Evolutionary conservation across 2,888 invertebrate species (phyloP), one percentile per base, ranked within the genome.

Genomic region (Diarsia mendica): DNA sequence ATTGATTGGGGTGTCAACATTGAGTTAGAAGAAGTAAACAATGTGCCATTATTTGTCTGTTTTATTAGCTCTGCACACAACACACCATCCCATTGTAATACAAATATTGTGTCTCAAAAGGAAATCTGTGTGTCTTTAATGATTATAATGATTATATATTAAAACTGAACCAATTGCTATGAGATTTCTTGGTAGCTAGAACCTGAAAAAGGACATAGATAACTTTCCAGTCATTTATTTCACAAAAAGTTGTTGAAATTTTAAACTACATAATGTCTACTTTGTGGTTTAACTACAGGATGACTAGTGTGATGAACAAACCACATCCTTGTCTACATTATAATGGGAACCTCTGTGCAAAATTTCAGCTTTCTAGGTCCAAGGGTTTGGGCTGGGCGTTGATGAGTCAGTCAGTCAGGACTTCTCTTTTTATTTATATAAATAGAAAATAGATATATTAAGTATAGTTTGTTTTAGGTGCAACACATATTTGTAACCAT

Each of bases 11-110:
- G 10, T 76, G 60, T 39, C 69, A 51, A n/a, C 3, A 49, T 75
- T 75, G n/a, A 44, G 20, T n/a, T 44, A 53, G 11, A 23, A 49
- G 10, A 48, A 39, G n/a, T 55, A 48, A 76, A 76, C 46, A 77
- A 33, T 46, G 5, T 23, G 1, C 9, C 20, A 60, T 51, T 15
- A 67, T 3, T 49, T 49, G 39, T 13, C n/a, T 23, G 18, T 75
- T 75, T 28, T 66, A 58, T 39, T 20, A 58, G 13, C 18, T 33
- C 9, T 60, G 28, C 18, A 58, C 18, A 28, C 58, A 58, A 58
- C 18, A 28, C 58, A 58, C 58, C 15, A 18, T 18, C 28, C 18
- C 58, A 58, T 55, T 28, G 15, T 28, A 23, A 55, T 23, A 55
- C 13, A 28, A 58, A 58, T 58, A 28, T 58, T 58, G 8, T 23